These are phyloP conservation scores for Labeo catla DNA, from an alignment of 2,113 vertebrate genomes.

Conservation along the genomic window DNA sequence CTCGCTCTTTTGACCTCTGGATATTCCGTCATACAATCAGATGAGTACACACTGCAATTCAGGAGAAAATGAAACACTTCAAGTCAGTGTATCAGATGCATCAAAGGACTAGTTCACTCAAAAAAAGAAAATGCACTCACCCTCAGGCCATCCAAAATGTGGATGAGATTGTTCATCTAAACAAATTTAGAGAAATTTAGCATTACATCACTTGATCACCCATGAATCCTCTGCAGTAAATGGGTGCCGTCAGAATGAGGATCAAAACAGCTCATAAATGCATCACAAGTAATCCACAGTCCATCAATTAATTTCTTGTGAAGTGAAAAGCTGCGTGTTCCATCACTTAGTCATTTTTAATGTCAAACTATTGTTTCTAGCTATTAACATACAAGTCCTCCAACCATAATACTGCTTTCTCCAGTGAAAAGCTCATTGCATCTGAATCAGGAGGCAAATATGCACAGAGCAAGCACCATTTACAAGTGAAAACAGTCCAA, in stretches of 20 bases:
- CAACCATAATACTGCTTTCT: not conserved
- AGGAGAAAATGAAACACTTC: not conserved
- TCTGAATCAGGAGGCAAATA: not conserved
- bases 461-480: not conserved
- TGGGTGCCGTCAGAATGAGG: not conserved
- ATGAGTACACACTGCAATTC: slow-evolving; percentile 68
- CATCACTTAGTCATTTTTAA: no score
- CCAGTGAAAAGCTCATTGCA: not conserved
- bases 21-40: slow-evolving; percentile 64
- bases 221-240: not conserved
- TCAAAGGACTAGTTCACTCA: not conserved
- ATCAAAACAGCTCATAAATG: not conserved
- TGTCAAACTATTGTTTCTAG: not conserved
- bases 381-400: not conserved
- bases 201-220: not conserved
- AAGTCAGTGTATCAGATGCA: not conserved
- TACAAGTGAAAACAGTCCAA: not conserved
- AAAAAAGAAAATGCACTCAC: not conserved
- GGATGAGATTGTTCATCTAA: not conserved
- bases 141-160: not conserved
- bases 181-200: not conserved
- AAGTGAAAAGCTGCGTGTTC: no score
- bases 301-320: no score
- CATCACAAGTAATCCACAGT: not conserved
- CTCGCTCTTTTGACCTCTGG: slow-evolving; percentile 73